phyloP scores from a whole-genome alignment of 2,797 vertebrate genomes.

The Halcyon leucocephala region DNA sequence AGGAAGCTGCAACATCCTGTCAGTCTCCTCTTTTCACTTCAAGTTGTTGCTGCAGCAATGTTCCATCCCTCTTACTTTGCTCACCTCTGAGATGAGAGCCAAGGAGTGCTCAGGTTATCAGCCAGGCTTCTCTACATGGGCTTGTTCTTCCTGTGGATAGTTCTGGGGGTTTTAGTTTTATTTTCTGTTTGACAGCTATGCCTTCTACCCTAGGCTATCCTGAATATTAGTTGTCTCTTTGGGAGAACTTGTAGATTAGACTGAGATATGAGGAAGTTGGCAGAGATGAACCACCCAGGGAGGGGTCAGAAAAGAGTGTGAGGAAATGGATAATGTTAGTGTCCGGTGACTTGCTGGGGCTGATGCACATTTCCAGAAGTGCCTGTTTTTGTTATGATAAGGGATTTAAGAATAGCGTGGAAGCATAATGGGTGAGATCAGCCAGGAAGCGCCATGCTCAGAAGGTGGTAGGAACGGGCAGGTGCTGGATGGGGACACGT shows the following conservation, averaged over 20 bases:
- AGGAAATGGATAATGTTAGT: constrained; percentile 38
- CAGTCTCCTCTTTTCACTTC: neutral
- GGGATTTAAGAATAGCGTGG: neutral
- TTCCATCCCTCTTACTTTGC: neutral
- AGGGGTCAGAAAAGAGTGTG: constrained; percentile 12
- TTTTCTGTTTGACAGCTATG: neutral
- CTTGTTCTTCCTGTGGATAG: neutral
- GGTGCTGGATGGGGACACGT: neutral
- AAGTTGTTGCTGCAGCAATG: neutral
- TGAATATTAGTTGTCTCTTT: neutral
- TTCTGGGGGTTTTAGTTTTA: neutral
- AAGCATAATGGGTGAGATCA: neutral
- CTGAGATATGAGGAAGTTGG: neutral
- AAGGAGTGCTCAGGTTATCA: neutral
- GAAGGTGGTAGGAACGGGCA: neutral
- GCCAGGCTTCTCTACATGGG: neutral
- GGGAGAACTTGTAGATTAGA: neutral
- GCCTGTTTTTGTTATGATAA: constrained; percentile 49
- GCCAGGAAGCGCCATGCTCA: neutral
- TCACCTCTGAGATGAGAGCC: neutral
- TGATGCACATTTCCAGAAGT: neutral
- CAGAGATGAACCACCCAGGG: constrained; percentile 17
- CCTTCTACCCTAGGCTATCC: neutral
- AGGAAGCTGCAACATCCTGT: neutral
- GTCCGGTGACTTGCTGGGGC: neutral